Conservation (phyloP, 2,888 invertebrate species). For the Sinotaia quadrata region DNA sequence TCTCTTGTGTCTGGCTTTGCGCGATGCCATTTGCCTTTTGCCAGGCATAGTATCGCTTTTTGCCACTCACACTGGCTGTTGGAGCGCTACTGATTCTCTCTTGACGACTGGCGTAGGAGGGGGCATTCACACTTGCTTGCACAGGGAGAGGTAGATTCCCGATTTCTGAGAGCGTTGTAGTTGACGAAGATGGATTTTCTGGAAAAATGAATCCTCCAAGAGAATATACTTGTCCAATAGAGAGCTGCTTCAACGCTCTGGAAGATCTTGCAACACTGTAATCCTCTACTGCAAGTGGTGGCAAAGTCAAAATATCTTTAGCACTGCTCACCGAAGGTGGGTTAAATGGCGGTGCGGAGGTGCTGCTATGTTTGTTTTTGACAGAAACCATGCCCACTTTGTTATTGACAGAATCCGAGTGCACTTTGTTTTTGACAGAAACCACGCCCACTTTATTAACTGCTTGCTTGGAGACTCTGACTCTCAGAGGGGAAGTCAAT, state of each 20-base stretch:
- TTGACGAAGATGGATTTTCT: slow-evolving; percentile 13
- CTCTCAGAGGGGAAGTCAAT: not conserved
- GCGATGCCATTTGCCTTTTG: slow-evolving; percentile 43
- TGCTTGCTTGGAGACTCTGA: not conserved
- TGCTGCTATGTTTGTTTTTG: not conserved
- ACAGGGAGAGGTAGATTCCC: not conserved
- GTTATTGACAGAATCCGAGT: not conserved
- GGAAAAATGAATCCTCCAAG: slow-evolving; percentile 41
- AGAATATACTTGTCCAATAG: slow-evolving; percentile 29
- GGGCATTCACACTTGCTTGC: not conserved
- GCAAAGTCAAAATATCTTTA: slow-evolving; percentile 18
- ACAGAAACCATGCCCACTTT: not conserved
- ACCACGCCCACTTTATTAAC: not conserved
- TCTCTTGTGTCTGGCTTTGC: slow-evolving; percentile 29
- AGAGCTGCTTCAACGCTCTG: slow-evolving; percentile 11
- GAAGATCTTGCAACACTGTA: not conserved
- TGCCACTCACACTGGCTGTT: slow-evolving; percentile 2
- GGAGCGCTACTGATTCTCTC: slow-evolving; percentile 21
- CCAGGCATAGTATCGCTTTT: slow-evolving; percentile 39
- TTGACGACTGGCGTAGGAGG: not conserved
- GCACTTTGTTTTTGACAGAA: not conserved
- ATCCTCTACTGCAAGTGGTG: slow-evolving; percentile 10
- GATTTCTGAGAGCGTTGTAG: not conserved
- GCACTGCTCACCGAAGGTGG: not conserved
- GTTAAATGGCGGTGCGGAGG: not conserved